Conservation (phyloP, 1,140 invertebrate genomes). For the Ladona fulva region DNA sequence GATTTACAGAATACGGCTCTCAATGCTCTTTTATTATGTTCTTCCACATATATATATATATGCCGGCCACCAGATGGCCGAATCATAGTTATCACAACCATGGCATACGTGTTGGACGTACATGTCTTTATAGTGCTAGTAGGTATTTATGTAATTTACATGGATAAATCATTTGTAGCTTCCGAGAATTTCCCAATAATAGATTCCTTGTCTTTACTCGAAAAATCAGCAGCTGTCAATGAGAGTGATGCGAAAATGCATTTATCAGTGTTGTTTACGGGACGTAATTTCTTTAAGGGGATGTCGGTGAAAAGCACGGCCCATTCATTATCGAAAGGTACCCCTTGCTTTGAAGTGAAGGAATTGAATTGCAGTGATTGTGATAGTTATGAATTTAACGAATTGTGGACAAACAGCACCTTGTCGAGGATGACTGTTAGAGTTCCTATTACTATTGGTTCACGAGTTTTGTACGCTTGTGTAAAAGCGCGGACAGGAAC, state of each 20-base stretch:
- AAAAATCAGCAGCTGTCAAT: background rate
- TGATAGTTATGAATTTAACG: background rate
- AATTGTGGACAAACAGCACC: background rate
- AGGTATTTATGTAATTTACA: background rate
- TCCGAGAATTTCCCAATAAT: background rate
- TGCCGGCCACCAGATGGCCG: background rate
- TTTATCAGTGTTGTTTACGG: background rate
- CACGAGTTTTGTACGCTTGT: background rate
- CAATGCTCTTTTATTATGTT: too few species aligned
- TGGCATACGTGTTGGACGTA: background rate
- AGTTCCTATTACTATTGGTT: background rate
- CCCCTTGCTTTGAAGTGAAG: background rate
- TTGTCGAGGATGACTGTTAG: background rate
- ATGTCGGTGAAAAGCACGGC: background rate
- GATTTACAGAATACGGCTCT: too few species aligned
- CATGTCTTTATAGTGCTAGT: background rate
- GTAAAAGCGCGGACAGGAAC: background rate
- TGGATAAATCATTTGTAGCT: background rate
- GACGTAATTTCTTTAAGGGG: background rate
- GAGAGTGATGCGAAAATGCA: background rate
- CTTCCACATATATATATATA: background rate
- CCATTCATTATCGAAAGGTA: background rate
- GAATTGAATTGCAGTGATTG: background rate
- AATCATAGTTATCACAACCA: background rate
- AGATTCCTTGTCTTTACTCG: background rate